Conservation (phyloP, 2,113 vertebrate species). For the Colossoma macropomum region DNA sequence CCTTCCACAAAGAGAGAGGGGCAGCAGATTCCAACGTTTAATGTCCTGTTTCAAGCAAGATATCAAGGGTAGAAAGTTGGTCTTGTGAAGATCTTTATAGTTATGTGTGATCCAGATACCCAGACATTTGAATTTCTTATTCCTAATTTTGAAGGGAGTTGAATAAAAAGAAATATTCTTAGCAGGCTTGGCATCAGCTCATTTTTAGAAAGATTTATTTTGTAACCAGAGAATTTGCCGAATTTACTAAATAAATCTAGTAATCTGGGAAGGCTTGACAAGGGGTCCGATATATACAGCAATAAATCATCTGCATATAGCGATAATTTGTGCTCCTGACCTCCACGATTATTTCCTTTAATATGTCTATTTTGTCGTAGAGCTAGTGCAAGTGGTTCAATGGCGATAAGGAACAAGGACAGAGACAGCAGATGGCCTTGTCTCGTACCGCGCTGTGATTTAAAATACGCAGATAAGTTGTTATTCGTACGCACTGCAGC, state of each 20-base stretch:
- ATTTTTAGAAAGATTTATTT: conserved; percentile 35
- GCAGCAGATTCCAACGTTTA: neutral
- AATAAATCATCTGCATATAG: conserved; percentile 12
- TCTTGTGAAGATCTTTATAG: conserved; percentile 13
- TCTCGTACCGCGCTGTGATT: conserved; percentile 20
- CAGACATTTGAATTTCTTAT: neutral
- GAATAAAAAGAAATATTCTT: neutral
- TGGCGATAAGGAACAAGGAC: neutral
- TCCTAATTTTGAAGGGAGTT: conserved; percentile 13
- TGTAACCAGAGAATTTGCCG: too few relatives aligned
- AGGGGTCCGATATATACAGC: conserved; percentile 17
- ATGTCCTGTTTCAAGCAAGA: neutral
- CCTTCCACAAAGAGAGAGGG: conserved; percentile 16
- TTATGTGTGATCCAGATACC: conserved; percentile 4
- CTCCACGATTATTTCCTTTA: conserved; percentile 25
- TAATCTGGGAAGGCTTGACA: conserved; percentile 15
- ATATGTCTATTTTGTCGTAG: conserved; percentile 7
- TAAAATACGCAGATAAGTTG: conserved; percentile 29
- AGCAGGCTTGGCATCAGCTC: conserved; percentile 14
- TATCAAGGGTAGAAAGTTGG: too few relatives aligned
- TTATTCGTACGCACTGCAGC: conserved; percentile 15
- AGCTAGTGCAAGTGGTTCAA: conserved; percentile 23
- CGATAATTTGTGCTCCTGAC: neutral
- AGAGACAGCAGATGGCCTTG: neutral
- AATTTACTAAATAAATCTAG: conserved; percentile 22